These are phyloP conservation scores for Drosophila monieri DNA, from an alignment of 2,888 invertebrate genomes.

Conservation along the genomic window DNA sequence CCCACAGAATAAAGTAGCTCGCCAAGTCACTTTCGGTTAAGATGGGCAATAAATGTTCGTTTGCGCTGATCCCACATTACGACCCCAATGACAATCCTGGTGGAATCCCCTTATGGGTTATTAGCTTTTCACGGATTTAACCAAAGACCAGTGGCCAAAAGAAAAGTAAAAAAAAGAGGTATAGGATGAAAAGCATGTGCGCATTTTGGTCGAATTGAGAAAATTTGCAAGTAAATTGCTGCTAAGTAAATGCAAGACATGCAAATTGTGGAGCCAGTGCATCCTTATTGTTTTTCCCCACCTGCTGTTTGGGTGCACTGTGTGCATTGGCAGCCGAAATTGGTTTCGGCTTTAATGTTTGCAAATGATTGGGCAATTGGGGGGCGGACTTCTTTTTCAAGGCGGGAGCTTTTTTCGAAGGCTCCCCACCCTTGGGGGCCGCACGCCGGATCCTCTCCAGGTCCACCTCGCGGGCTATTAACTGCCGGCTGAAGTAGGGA, in stretches of 20 bases:
- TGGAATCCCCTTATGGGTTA: slow-evolving; percentile 83
- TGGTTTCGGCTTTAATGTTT: slow-evolving; percentile 87
- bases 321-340: slow-evolving; percentile 81
- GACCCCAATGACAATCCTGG: slow-evolving; percentile 71
- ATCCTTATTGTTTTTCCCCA: slow-evolving; percentile 29
- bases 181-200: slow-evolving; percentile 17
- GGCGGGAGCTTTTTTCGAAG: background rate
- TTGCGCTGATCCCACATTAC: slow-evolving; percentile 81
- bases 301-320: slow-evolving; percentile 81
- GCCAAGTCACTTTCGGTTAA: slow-evolving; percentile 65
- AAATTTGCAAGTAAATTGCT: slow-evolving; percentile 76
- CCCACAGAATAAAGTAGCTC: slow-evolving; percentile 19
- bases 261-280: slow-evolving; percentile 52
- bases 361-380: slow-evolving; percentile 89
- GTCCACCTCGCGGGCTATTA: slow-evolving; percentile 93
- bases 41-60: slow-evolving; percentile 78
- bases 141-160: slow-evolving; percentile 1
- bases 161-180: slow-evolving; percentile 16
- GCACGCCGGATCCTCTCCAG: slow-evolving; percentile 89
- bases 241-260: slow-evolving; percentile 78
- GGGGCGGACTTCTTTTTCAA: slow-evolving; percentile 55
- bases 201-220: slow-evolving; percentile 18
- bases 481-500: slow-evolving; percentile 90
- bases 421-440: slow-evolving; percentile 72
- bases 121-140: slow-evolving; percentile 69